Conservation (phyloP, 2,113 vertebrate species). For the Neomonachus schauinslandi region DNA sequence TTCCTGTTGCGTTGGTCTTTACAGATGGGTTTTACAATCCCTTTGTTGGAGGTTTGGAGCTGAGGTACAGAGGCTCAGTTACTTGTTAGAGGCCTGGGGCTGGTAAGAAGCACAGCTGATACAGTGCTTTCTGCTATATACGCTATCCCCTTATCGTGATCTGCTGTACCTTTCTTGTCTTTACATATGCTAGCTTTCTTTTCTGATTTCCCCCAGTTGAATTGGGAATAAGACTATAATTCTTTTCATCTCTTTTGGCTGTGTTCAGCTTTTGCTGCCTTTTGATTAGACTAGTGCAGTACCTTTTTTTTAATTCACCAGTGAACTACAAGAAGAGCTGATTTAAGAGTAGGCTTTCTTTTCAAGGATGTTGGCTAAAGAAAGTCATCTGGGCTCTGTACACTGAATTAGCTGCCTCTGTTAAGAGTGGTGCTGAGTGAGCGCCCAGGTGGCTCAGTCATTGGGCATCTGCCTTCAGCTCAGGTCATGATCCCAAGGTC, state of each 20-base stretch:
- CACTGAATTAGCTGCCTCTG: neutral
- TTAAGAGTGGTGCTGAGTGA: neutral
- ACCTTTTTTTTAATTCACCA: neutral
- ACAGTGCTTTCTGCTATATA: neutral
- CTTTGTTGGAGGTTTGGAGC: neutral
- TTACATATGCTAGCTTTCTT: neutral
- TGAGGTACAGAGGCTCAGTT: neutral
- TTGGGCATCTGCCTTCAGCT: no score
- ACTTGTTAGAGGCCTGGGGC: neutral
- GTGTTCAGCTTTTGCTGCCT: conserved; percentile 7
- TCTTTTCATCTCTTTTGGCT: neutral
- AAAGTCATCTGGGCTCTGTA: neutral
- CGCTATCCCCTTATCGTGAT: neutral
- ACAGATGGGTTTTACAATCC: neutral
- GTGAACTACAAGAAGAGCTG: neutral
- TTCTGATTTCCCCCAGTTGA: neutral
- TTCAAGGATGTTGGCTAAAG: conserved; percentile 32
- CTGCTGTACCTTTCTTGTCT: neutral
- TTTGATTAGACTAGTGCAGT: neutral
- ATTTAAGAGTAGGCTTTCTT: neutral
- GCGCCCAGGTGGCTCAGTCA: no score
- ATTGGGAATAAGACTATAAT: neutral
- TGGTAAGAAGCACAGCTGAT: neutral
- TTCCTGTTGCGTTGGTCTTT: neutral
- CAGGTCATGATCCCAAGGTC: no score